Base-by-base conservation (phyloP, 2,797 vertebrate species). In the Micrastur ruficollis region DNA sequence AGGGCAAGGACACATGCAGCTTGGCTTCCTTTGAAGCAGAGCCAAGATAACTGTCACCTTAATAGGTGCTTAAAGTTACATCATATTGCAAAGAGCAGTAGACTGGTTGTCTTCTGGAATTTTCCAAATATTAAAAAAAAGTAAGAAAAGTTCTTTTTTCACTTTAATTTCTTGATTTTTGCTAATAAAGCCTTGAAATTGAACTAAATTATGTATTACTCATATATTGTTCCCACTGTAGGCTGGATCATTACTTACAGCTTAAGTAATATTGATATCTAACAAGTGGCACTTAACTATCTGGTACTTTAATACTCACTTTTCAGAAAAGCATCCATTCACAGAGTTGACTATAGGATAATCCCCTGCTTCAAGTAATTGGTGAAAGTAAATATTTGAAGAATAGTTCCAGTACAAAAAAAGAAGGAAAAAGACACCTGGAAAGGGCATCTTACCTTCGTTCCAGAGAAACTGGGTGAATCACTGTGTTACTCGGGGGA, bases 1-100 rank as follows among this genome's bases (percentile, higher is more conserved):
- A 47, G n/a, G 2, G 0, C 8, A 15, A 84, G 59, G 25, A 62
- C 15, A 14, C 0, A 0, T 44, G 38, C n/a, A 63, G 38, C 36
- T 56, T 0, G 1, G 17, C 23, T 52, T 21, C 81, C 40, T 81
- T 21, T 49, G 40, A 72, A 73, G 21, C 31, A 75, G 40, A 75
- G 50, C 26, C 31, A 84, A 78, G 38, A 27, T 22, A 83, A 40
- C n/a, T 44, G 31, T 36, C 36, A 32, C 26, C 38, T 88, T 31
- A 67, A n/a, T 31, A 78, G 26, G 6, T 75, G 58, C 36, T 84
- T 68, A 36, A 90, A 80, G 23, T 32, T n/a, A 46, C 1, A 11
- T 44, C 2, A 0, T 36, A 19, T 14, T 66, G 36, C 40, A 78
- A 50, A 47, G n/a, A 74, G 29, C 40, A 74, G 20, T n/a, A n/a